Base-by-base conservation (phyloP, 1,140 invertebrate species). In the Eueides isabella region DNA sequence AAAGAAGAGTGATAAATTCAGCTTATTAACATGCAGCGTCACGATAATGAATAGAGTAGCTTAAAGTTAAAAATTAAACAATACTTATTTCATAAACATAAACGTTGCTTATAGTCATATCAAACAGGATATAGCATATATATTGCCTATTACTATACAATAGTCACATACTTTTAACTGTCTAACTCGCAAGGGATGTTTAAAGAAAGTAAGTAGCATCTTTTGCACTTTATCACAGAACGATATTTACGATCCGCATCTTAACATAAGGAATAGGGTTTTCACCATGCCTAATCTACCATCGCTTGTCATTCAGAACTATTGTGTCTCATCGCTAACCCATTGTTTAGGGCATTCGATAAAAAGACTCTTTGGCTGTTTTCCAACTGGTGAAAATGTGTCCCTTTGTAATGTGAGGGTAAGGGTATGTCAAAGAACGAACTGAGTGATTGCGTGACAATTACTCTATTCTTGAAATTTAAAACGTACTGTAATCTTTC, bases 241-340 rank as follows among this genome's bases (percentile, higher is more conserved):
- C 48, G 61, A 67, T 71, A 71, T 38, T 35, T 30, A 71, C 66
- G 74, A 72, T 75, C 63, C 55, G 66, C 69, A 71, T 75, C 69
- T 75, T 55, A 67, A 61, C 33, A 68, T 67, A 74, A 72, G 67
- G 68, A 75, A 64, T 71, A 68, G 75, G 80, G 73, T 71, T 80
- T 82, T 74, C 79, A 82, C 81, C 87, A 85, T 88, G 88, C 83
- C 87, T 90, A 91, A 91, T 91, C 89, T 91, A 85, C 79, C 75
- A 91, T 91, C 89, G 82, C 82, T 79, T 84, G 83, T 83, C 84
- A 80, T 87, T 89, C 85, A 85, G 73, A 87, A 87, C 85, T 88
- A 88, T 88, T 89, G 87, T 88, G 82, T 81, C 82, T 80, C 83
- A 85, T 83, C 81, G 80, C 82, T 78, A 83, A 68, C 73, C 83